Evolutionary conservation across 1,140 invertebrate genomes (phyloP).

Genomic region (Scaptomyza hsui): DNA sequence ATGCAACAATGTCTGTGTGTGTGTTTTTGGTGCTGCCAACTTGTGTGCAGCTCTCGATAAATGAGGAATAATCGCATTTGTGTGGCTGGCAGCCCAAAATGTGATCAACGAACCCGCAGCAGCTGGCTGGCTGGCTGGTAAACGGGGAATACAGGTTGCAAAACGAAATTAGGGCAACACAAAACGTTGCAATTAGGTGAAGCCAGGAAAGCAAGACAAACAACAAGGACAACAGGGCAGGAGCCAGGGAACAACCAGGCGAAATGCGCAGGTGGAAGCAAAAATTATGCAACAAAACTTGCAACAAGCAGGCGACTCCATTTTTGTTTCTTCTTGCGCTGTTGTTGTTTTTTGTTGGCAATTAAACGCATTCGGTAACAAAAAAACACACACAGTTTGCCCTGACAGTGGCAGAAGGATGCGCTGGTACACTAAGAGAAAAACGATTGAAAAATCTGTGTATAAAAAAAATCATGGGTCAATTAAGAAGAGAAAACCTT

Average conservation of each 20-base stretch:
- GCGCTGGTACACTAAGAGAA: background rate
- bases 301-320: background rate
- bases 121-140: too few relatives aligned
- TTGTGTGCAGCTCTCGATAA: constrained; percentile 32
- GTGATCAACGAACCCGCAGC: background rate
- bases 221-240: constrained; percentile 2
- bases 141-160: constrained; percentile 1
- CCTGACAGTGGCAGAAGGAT: constrained; percentile 6
- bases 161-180: constrained; percentile 14
- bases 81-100: background rate
- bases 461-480: too few relatives aligned
- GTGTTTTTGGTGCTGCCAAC: constrained; percentile 14
- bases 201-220: background rate
- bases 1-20: background rate
- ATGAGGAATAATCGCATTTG: constrained; percentile 29
- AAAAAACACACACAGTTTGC: constrained; percentile 54
- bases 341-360: constrained; percentile 55
- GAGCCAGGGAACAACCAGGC: background rate
- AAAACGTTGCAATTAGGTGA: constrained; percentile 37
- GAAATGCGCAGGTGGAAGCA: constrained; percentile 2
- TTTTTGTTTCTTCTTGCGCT: constrained; percentile 29
- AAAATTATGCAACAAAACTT: constrained; percentile 39
- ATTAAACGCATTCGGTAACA: constrained; percentile 76
- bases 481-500: too few relatives aligned
- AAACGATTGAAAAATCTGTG: background rate